Base-by-base conservation (phyloP, 2,113 vertebrate genomes). In the Cyanoramphus novaezelandiae region DNA sequence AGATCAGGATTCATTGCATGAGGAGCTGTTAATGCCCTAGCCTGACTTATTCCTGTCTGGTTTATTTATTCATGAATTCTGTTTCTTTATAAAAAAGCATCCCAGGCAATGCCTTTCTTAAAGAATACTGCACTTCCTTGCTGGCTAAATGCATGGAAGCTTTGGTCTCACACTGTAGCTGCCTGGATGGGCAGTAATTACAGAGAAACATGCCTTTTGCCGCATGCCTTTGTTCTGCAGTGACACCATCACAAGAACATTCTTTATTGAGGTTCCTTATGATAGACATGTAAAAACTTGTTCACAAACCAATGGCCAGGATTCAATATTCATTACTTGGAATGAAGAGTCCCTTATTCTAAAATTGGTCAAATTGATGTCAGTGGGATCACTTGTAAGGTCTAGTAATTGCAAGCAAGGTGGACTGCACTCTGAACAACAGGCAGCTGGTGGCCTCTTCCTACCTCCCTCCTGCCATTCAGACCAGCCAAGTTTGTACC, bases 51-150 rank as follows among this genome's bases (percentile, higher is more conserved):
- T 92, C 70, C 75, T 62, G 49, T 62, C 35, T 87, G 65, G 9
- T 78, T 95, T 86, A 91, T 92, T 95, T 93, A 95, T 95, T 95
- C 62, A 86, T 91, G 17, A 94, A 86, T 95, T 95, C 86, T 46
- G 14, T 91, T 91, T 92, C 81, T 96, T 92, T 91, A 69, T 65
- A 79, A 79, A 65, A 91, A 84, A 76, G 24, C 57, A 89, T 47
- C 52, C 65, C 24, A 81, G 83, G 77, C 55, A 93, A 83, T 84
- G 50, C 3, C 52, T 87, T 86, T 92, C 62, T 84, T 84, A 85
- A 95, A 82, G 65, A 89, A 50, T 55, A 72, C 82, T 79, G 47
- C 31, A 27, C 23, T 78, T 92, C 43, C 44, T 86, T 75, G 29
- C 65, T 93, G 50, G 35, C 39, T 89, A 87, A 89, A 81, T 71